phyloP scores from a whole-genome alignment of 2,888 invertebrate species.

The Pandemis cinnamomeana region DNA sequence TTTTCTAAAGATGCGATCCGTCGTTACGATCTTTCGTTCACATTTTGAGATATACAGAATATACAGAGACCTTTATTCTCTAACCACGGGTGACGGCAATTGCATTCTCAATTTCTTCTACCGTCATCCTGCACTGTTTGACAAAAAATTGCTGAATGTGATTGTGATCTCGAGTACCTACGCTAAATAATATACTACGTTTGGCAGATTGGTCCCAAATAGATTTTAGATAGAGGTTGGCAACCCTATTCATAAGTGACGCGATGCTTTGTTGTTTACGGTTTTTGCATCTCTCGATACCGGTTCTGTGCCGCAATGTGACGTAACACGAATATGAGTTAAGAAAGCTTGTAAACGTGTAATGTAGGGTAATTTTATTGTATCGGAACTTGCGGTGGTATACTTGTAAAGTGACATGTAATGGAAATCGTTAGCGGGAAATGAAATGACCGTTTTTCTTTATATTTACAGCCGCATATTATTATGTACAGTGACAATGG shows the following conservation, averaged over 20 bases:
- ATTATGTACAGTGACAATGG: not conserved
- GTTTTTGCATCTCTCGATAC: conserved; percentile 25
- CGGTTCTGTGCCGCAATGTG: conserved; percentile 23
- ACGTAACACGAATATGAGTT: conserved; percentile 15
- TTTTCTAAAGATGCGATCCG: too few species aligned
- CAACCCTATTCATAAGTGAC: not conserved
- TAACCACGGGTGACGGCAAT: too few species aligned
- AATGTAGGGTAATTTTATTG: conserved; percentile 39
- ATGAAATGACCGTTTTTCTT: conserved; percentile 1
- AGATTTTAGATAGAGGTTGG: too few species aligned
- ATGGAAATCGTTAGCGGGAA: conserved; percentile 23
- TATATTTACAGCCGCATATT: not conserved
- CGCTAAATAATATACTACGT: too few species aligned
- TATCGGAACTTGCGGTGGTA: conserved; percentile 18
- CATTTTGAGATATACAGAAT: too few species aligned
- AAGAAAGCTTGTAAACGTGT: conserved; percentile 39
- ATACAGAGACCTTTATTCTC: too few species aligned
- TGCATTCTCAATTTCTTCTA: too few species aligned
- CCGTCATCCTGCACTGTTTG: too few species aligned
- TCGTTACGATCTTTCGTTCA: too few species aligned
- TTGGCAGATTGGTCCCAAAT: too few species aligned
- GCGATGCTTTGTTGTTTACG: conserved; percentile 24
- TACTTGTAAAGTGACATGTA: conserved; percentile 19
- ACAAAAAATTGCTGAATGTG: too few species aligned
- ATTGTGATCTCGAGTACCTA: too few species aligned